phyloP scores from a whole-genome alignment of 2,797 vertebrate genomes.

The Odontamblyopus lacepedii region DNA sequence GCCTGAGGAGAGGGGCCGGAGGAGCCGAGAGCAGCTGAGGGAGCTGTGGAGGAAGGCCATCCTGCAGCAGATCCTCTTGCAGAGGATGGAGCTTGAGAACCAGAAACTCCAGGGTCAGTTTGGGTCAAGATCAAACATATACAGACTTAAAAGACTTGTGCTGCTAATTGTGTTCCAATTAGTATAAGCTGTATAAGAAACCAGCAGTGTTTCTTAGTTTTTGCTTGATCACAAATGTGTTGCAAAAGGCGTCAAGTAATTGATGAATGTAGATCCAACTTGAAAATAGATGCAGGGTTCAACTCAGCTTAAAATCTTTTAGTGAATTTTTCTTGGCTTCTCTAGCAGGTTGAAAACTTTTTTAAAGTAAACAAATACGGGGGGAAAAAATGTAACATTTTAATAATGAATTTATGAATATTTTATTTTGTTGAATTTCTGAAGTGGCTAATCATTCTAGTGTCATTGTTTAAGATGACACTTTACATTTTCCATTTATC shows the following conservation, averaged over 20 bases:
- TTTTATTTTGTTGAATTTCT: neutral
- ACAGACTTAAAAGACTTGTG: constrained; percentile 1
- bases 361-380: no score
- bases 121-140: neutral
- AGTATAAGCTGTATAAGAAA: neutral
- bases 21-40: constrained; percentile 82
- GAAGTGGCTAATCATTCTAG: constrained; percentile 3
- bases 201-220: neutral
- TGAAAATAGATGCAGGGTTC: no score
- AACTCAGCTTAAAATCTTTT: no score
- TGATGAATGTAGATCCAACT: no score
- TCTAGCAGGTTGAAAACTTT: no score
- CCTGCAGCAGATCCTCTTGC: constrained; percentile 93
- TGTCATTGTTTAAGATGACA: constrained; percentile 2
- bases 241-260: no score
- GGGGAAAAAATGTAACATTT: no score
- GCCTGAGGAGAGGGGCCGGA: constrained; percentile 81
- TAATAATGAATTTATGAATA: no score
- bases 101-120: constrained; percentile 92
- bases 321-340: no score
- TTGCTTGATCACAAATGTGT: neutral
- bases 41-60: constrained; percentile 97
- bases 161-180: neutral
- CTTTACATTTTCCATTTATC: constrained; percentile 7
- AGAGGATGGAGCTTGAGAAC: constrained; percentile 97